phyloP scores from a whole-genome alignment of 1,140 invertebrate species.

The Hormaphis cornu region DNA sequence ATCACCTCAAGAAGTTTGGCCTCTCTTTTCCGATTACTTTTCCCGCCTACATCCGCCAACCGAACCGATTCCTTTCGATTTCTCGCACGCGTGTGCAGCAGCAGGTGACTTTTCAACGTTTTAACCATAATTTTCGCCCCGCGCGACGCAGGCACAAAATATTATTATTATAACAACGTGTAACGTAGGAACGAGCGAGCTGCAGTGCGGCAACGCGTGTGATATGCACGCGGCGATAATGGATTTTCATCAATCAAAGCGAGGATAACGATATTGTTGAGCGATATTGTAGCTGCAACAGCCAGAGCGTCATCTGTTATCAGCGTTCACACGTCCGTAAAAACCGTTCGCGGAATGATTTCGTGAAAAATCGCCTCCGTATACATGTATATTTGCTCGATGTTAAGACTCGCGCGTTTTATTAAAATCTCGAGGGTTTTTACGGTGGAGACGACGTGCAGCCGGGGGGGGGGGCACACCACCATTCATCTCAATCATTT shows the following conservation, averaged over 20 bases:
- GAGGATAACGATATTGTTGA: no score
- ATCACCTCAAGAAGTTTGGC: no score
- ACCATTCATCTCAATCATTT: constrained; percentile 32
- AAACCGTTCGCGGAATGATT: constrained; percentile 26
- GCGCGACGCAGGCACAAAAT: no score
- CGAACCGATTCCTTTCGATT: no score
- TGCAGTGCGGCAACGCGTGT: neutral
- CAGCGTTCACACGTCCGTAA: constrained; percentile 30
- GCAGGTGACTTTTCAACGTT: no score
- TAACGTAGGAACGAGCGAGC: no score
- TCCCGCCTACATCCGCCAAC: no score
- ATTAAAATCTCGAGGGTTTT: constrained; percentile 23
- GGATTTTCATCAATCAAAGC: constrained; percentile 26
- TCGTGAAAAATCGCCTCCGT: constrained; percentile 16
- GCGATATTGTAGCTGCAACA: neutral
- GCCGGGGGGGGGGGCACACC: constrained; percentile 9
- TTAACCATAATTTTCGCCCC: no score
- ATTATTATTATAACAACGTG: no score
- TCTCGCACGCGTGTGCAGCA: no score
- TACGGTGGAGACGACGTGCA: constrained; percentile 23
- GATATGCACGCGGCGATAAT: neutral
- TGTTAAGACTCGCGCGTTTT: neutral
- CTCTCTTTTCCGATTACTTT: no score
- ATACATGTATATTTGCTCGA: neutral
- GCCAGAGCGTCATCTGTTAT: constrained; percentile 29